Base-by-base conservation (phyloP, 2,113 vertebrate species). In the Oryzias woworae region DNA sequence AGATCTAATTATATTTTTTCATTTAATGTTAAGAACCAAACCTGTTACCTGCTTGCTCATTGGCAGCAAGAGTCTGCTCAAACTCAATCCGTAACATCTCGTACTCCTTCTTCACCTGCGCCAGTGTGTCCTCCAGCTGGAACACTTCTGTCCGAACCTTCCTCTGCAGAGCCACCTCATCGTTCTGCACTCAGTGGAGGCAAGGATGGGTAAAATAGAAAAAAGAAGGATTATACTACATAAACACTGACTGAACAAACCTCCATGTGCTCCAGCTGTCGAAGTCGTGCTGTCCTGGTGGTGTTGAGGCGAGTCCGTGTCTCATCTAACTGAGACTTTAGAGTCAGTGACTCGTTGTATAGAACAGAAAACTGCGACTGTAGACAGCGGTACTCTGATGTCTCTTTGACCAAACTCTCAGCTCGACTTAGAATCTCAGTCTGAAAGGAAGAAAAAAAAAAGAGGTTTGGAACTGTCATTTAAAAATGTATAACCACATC, bases 11-110 rank as follows among this genome's bases (percentile, higher is more conserved):
- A 20, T 47, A 26, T 54, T 20, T 48, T 48, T n/a, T 18, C 0
- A 48, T n/a, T 18, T 48, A 7, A 10, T 48, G n/a, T 48, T 13
- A 20, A 4, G 16, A 48, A 7, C n/a, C 10, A 18, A 48, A 12
- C n/a, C 47, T 12, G 47, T 62, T 91, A 98, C 97, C 97, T 88
- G 97, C 97, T 94, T 99, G 97, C 57, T 99, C 96, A 28, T 98
- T 99, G 74, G 97, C 97, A 18, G 97, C 97, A 8, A 98, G 94
- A 0, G 95, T 99, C 86, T 98, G 97, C 57, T 98, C 96, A 86
- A 98, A 98, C 54, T 99, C 97, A 42, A 98, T 99, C 69, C 97
- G 92, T 80, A 99, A 69, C 97, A 98, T 98, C 83, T 99, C 97
- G 1, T 98, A 98, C 66, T 98, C 96, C 86, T 98, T 99, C 74